A percentile compares a stretch with the other conserved stretches of the same genome.
These are phyloP conservation scores for Rhabditoides inermis DNA, from an alignment of 2,888 invertebrate genomes.

Conservation along the genomic window DNA sequence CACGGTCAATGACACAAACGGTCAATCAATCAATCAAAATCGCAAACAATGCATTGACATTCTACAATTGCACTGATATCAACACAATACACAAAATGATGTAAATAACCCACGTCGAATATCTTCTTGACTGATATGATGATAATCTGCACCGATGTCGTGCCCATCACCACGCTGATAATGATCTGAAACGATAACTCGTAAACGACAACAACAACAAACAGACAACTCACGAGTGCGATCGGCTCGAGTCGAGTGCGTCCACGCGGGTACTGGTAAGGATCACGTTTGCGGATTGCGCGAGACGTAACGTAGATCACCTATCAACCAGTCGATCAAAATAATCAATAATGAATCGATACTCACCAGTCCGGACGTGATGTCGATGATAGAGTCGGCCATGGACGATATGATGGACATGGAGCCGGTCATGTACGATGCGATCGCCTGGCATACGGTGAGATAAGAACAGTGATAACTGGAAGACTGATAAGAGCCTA, in stretches of 20 bases:
- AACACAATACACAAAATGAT: too few species aligned
- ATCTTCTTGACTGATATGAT: constrained; percentile 33
- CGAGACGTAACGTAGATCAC: constrained; percentile 1
- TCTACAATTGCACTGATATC: too few species aligned
- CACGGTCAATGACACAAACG: background rate
- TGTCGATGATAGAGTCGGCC: constrained; percentile 57
- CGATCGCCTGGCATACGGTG: constrained; percentile 49
- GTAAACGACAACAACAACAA: too few species aligned
- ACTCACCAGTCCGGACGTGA: constrained; percentile 52
- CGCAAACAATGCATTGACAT: too few species aligned
- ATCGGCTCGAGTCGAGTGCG: constrained; percentile 56
- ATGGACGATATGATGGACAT: constrained; percentile 57
- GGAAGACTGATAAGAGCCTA: background rate
- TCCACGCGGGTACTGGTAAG: constrained; percentile 56
- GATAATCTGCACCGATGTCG: constrained; percentile 55
- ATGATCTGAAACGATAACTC: constrained; percentile 41
- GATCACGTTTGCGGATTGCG: constrained; percentile 54
- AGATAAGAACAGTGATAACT: too few species aligned
- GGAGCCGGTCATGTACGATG: constrained; percentile 56
- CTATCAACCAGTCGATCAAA: constrained; percentile 6
- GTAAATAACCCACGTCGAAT: too few species aligned
- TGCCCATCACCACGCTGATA: constrained; percentile 56
- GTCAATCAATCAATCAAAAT: too few species aligned
- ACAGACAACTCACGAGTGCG: constrained; percentile 47
- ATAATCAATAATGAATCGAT: background rate